Evolutionary conservation across 2,797 vertebrate species (phyloP).

Genomic region (Coccyzus lansbergi): DNA sequence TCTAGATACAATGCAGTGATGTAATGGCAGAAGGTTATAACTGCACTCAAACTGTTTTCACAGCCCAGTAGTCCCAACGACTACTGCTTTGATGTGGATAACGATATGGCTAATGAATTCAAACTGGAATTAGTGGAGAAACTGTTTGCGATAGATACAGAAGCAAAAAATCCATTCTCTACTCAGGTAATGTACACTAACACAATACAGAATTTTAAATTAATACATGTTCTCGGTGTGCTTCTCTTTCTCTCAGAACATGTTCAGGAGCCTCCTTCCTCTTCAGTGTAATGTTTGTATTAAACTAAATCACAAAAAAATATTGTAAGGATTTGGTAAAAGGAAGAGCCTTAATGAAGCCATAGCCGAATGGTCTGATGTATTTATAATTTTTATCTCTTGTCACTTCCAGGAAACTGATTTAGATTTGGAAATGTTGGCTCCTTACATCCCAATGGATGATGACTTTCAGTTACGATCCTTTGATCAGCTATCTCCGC

Average conservation of each 20-base stretch:
- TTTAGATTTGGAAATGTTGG: slow-evolving; percentile 96
- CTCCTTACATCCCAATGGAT: slow-evolving; percentile 98
- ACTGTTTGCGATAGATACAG: slow-evolving; percentile 94
- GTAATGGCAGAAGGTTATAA: slow-evolving; percentile 4
- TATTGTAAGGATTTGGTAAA: background rate
- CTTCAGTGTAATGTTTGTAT: background rate
- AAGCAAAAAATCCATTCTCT: slow-evolving; percentile 90
- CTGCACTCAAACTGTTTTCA: slow-evolving; percentile 54
- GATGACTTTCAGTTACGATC: slow-evolving; percentile 95
- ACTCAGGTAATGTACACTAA: slow-evolving; percentile 83
- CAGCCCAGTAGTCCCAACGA: slow-evolving; percentile 86
- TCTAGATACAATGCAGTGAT: background rate
- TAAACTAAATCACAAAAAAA: background rate
- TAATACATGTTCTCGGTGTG: background rate
- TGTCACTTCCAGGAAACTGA: slow-evolving; percentile 82
- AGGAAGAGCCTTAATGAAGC: background rate
- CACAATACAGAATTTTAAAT: too few relatives aligned
- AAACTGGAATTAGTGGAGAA: slow-evolving; percentile 97
- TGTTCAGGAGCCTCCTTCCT: background rate
- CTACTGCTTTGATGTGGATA: slow-evolving; percentile 90
- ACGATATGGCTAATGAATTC: slow-evolving; percentile 91
- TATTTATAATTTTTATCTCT: background rate
- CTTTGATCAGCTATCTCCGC: slow-evolving; percentile 83
- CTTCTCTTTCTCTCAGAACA: background rate
- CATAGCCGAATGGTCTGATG: background rate